phyloP scores from a whole-genome alignment of 2,797 vertebrate species.

The Sylvilagus floridanus region DNA sequence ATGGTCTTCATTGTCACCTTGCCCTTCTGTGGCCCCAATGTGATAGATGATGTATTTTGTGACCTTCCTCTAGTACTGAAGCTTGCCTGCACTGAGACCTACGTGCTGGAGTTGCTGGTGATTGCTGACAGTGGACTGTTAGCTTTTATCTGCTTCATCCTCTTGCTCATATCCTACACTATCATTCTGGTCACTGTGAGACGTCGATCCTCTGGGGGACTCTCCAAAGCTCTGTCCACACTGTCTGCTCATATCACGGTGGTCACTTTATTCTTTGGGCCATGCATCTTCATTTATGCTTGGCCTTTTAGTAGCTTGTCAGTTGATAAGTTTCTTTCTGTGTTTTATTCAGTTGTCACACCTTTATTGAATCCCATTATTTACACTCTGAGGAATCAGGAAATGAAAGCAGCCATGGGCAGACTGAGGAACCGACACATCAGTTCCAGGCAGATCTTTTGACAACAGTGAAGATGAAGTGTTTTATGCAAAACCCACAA shows the following conservation, averaged over 20 bases:
- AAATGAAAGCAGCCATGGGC: conserved; percentile 7
- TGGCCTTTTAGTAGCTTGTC: not conserved
- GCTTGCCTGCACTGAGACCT: conserved; percentile 75
- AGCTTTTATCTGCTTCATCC: conserved; percentile 74
- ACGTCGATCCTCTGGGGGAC: not conserved
- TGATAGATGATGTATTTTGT: conserved; percentile 74
- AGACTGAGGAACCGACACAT: not conserved
- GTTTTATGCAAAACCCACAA: not conserved
- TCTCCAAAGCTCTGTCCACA: conserved; percentile 50
- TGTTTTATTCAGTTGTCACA: not conserved
- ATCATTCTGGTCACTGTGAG: conserved; percentile 63
- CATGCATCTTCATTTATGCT: not conserved
- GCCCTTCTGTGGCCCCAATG: conserved; percentile 73
- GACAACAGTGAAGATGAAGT: not conserved
- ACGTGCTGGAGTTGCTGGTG: conserved; percentile 71
- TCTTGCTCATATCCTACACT: conserved; percentile 70
- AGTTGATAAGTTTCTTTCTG: not conserved
- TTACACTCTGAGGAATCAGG: not conserved
- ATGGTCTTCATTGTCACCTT: conserved; percentile 63
- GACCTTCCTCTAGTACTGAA: conserved; percentile 73
- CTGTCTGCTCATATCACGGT: not conserved
- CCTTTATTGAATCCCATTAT: not conserved
- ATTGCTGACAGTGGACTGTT: conserved; percentile 75
- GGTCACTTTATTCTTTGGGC: not conserved
- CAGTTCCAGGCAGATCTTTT: not conserved